Evolutionary conservation across 2,888 invertebrate genomes (phyloP).

Genomic region (Ophion ventricosus): DNA sequence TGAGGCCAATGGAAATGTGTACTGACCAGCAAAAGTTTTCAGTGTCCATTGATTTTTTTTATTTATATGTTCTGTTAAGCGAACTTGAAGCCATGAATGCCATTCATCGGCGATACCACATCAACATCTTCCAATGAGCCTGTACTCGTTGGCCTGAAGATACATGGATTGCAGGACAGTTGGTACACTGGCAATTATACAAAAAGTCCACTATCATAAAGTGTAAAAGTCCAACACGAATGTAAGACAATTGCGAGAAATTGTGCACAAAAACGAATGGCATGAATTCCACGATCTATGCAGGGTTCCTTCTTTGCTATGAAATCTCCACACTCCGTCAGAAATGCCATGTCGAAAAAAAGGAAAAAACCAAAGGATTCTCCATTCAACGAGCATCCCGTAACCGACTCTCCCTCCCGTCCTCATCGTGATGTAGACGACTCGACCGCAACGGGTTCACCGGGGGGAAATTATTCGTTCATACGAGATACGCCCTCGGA

Average conservation of each 20-base stretch:
- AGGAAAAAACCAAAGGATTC: constrained; percentile 10
- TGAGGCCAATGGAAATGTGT: too few relatives aligned
- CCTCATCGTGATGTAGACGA: constrained; percentile 57
- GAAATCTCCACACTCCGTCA: constrained; percentile 13
- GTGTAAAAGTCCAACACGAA: background rate
- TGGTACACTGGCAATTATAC: background rate
- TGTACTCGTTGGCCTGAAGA: too few relatives aligned
- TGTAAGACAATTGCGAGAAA: background rate
- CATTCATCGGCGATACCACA: too few relatives aligned
- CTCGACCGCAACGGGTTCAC: constrained; percentile 55
- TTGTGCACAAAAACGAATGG: background rate
- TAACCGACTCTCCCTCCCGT: constrained; percentile 50
- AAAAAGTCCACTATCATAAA: background rate
- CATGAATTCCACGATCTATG: constrained; percentile 2
- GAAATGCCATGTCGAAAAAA: constrained; percentile 18
- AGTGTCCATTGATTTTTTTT: too few relatives aligned
- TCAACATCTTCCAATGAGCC: background rate
- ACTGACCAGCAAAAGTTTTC: too few relatives aligned
- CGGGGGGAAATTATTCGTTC: constrained; percentile 60
- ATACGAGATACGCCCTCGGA: constrained; percentile 57
- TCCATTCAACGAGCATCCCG: constrained; percentile 23
- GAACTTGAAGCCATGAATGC: too few relatives aligned
- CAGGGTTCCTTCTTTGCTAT: constrained; percentile 1
- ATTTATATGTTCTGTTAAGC: too few relatives aligned
- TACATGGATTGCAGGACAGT: too few relatives aligned